phyloP scores from a whole-genome alignment of 2,113 vertebrate species.

The Muntiacus muntjak region DNA sequence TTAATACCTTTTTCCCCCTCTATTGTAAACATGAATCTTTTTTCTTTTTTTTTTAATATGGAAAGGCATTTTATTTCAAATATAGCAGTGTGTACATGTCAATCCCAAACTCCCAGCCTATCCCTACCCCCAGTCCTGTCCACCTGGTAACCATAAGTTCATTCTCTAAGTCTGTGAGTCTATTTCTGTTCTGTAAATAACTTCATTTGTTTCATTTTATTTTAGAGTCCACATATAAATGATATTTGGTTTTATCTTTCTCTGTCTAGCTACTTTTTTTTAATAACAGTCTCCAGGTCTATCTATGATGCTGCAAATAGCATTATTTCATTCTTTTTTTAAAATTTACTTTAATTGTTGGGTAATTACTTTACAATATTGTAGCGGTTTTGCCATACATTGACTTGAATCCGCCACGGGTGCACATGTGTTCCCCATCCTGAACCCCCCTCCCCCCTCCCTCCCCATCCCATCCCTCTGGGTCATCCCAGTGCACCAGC shows the following conservation, averaged over 20 bases:
- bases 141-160: neutral
- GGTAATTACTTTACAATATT: neutral
- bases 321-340: neutral
- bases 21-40: neutral
- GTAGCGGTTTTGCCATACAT: neutral
- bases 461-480: neutral
- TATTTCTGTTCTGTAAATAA: neutral
- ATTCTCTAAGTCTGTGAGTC: neutral
- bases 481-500: neutral
- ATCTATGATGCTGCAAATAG: neutral
- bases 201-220: neutral
- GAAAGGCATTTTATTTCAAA: neutral
- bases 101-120: neutral
- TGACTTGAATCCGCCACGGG: neutral
- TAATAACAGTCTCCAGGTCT: neutral
- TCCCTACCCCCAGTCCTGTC: neutral
- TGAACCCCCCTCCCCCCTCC: neutral
- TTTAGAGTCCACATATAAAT: neutral
- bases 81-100: neutral
- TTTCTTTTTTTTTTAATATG: neutral
- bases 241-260: neutral
- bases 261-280: neutral
- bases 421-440: neutral
- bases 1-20: neutral
- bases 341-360: neutral